Evolutionary conservation across 2,888 invertebrate genomes (phyloP).

Genomic region (Myopa testacea): DNA sequence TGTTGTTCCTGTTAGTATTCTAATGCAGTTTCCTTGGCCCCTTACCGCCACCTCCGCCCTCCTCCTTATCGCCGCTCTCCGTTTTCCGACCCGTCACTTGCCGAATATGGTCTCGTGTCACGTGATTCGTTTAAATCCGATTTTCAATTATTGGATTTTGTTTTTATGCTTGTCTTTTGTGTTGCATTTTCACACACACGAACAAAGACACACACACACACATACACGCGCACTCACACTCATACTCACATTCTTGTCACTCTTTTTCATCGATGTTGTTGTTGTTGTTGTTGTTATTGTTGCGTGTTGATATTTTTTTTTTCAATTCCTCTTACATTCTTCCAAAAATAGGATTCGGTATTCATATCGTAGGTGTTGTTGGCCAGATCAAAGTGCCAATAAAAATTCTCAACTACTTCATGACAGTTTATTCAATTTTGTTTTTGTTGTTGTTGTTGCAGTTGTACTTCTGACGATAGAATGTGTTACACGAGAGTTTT

Average conservation of each 20-base stretch:
- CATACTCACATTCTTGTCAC: neutral
- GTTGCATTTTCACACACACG: conserved; percentile 28
- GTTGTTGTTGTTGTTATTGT: conserved; percentile 24
- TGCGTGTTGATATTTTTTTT: conserved; percentile 27
- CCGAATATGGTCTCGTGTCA: conserved; percentile 44
- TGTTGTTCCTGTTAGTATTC: conserved; percentile 40
- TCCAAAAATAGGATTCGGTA: conserved; percentile 10
- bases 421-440: conserved; percentile 10
- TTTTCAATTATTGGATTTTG: conserved; percentile 64
- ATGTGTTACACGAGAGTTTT: conserved; percentile 6
- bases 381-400: conserved; percentile 44
- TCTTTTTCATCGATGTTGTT: neutral
- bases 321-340: conserved; percentile 1
- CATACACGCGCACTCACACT: conserved; percentile 17
- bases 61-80: neutral
- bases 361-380: conserved; percentile 40
- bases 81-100: conserved; percentile 16
- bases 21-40: conserved; percentile 52
- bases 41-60: neutral
- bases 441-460: neutral
- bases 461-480: conserved; percentile 1
- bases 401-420: conserved; percentile 36
- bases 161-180: conserved; percentile 49
- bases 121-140: conserved; percentile 56
- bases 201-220: neutral